Base-by-base conservation (phyloP, 1,140 invertebrate genomes). In the Parapsyche elsis region DNA sequence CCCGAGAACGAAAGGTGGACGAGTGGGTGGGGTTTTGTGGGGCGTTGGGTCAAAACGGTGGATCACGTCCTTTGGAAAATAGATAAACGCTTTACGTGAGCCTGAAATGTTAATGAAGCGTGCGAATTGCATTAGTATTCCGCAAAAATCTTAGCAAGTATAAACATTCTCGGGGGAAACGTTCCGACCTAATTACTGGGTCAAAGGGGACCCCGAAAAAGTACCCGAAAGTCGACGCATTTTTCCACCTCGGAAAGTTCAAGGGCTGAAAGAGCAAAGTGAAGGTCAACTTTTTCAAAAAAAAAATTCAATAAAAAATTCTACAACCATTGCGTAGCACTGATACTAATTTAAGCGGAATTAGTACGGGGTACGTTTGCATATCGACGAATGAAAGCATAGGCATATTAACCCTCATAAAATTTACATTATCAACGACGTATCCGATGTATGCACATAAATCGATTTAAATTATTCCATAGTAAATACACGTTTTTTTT, bases 61-160 rank as follows among this genome's bases (percentile, higher is more conserved):
- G 64, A 5, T 67, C 64, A 67, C 61, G 78, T 76, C 78, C 49
- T 80, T 80, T 82, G 78, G 75, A 79, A 82, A 82, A 82, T 80
- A 70, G 74, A 82, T 82, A 82, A 82, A 82, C 81, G 81, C 70
- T 82, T 80, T 82, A 82, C 81, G 81, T 82, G 81, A 73, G 76
- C 77, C 61, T 45, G 76, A 80, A 82, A 80, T 82, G 81, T 82
- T 82, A 82, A 81, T 79, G 81, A 81, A 81, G 77, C 73, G 77
- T 76, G 67, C 67, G 78, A 80, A 80, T 82, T 76, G 61, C 81
- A 79, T 81, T 82, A 82, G 81, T 82, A 82, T 82, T 82, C 81
- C 76, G 76, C 59, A 79, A 82, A 80, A 80, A 82, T 77, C 78
- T 80, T 80, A 5, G 59, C 67, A 21, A 57, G 78, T 74, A 82